Evolutionary conservation across 2,888 invertebrate species (phyloP).

Genomic region (Agrochola lychnidis): DNA sequence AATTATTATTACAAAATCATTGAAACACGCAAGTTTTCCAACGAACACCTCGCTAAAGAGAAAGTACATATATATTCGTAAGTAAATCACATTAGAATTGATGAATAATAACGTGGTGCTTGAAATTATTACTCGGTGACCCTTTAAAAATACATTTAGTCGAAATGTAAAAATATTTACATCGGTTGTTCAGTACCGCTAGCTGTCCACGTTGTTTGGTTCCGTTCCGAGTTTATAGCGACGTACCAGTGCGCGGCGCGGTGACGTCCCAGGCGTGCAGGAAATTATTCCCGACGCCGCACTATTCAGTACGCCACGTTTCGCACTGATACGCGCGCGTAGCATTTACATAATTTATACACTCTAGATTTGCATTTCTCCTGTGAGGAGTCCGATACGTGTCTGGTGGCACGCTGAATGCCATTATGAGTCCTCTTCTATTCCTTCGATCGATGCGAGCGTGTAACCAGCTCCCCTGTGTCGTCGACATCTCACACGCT

Average conservation of each 20-base stretch:
- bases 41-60: slow-evolving; percentile 76
- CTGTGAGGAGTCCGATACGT: slow-evolving; percentile 45
- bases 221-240: slow-evolving; percentile 25
- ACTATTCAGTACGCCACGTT: slow-evolving; percentile 8
- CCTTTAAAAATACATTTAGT: slow-evolving; percentile 84
- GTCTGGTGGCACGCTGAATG: slow-evolving; percentile 59
- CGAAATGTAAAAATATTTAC: slow-evolving; percentile 88
- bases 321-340: slow-evolving; percentile 38
- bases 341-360: slow-evolving; percentile 56
- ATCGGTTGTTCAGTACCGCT: slow-evolving; percentile 67
- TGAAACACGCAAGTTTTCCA: slow-evolving; percentile 83
- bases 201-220: slow-evolving; percentile 49
- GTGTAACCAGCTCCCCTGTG: slow-evolving; percentile 34
- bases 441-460: slow-evolving; percentile 34
- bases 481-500: slow-evolving; percentile 40
- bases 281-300: slow-evolving; percentile 33
- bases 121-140: slow-evolving; percentile 83
- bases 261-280: slow-evolving; percentile 12
- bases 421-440: slow-evolving; percentile 43
- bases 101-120: slow-evolving; percentile 83
- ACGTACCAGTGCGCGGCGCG: not conserved
- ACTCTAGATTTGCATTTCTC: slow-evolving; percentile 47
- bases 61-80: slow-evolving; percentile 78
- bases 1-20: slow-evolving; percentile 74
- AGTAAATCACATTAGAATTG: slow-evolving; percentile 83